Conservation (phyloP, 2,797 vertebrate species). For the Chrysolophus pictus region DNA sequence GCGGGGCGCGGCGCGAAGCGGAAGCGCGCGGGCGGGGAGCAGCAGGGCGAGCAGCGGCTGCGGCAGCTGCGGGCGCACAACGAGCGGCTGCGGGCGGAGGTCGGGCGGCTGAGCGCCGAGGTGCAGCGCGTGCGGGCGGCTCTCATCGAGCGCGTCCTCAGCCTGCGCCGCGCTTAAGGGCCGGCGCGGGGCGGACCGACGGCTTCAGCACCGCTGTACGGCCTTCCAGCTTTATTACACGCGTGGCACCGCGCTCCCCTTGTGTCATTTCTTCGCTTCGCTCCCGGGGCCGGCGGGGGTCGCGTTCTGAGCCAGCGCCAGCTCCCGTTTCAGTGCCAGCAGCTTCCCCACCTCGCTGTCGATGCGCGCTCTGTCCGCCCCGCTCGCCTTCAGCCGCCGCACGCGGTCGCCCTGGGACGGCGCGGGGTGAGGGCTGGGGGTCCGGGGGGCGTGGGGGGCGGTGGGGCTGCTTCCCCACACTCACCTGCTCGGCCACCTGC, state of each 20-base stretch:
- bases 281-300: conserved; percentile 82
- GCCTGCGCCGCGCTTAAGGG: conserved; percentile 60
- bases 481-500: conserved; percentile 89
- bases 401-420: conserved; percentile 84
- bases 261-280: conserved; percentile 82
- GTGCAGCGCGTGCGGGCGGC: conserved; percentile 89
- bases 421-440: fast-evolving
- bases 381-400: conserved; percentile 87
- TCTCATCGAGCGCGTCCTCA: conserved; percentile 92
- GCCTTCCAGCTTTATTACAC: too few species aligned
- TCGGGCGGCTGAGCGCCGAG: conserved; percentile 87
- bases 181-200: too few species aligned
- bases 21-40: conserved; percentile 74
- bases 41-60: conserved; percentile 88
- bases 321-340: conserved; percentile 88
- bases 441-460: too few species aligned
- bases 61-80: conserved; percentile 90
- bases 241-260: too few species aligned
- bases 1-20: conserved; percentile 77
- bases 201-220: too few species aligned
- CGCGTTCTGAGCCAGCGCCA: conserved; percentile 86
- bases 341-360: conserved; percentile 83
- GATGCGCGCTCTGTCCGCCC: conserved; percentile 85
- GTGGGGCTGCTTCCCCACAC: fast-evolving
- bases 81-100: conserved; percentile 88